These are phyloP conservation scores for Empidonax traillii DNA, from an alignment of 2,113 vertebrate species.

Conservation along the genomic window DNA sequence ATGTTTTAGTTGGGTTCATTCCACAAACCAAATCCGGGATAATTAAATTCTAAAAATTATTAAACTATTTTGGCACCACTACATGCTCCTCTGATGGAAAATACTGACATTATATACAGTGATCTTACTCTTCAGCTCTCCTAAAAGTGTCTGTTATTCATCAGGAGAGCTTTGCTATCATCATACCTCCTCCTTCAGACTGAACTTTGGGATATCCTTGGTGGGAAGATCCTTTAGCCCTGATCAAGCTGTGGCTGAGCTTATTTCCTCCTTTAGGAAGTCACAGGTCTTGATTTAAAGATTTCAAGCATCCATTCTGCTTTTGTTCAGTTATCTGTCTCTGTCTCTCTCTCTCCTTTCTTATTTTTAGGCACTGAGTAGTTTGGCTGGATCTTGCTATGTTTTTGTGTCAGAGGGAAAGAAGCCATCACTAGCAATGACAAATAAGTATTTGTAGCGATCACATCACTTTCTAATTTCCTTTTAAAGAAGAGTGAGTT, in stretches of 20 bases:
- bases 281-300: background rate
- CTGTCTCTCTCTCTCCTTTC: background rate
- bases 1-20: background rate
- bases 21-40: background rate
- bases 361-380: background rate
- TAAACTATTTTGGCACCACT: background rate
- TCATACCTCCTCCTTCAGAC: background rate
- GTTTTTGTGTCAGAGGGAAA: background rate
- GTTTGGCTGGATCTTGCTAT: background rate
- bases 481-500: background rate
- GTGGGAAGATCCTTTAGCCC: background rate
- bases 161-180: background rate
- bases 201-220: background rate
- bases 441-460: background rate
- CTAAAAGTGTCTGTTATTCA: background rate
- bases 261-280: background rate
- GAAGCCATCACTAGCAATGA: background rate
- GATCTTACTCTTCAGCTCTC: background rate
- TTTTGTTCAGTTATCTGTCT: background rate
- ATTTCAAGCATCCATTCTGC: background rate
- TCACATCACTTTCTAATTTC: background rate
- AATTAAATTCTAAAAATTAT: constrained; percentile 2
- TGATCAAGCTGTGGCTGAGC: background rate
- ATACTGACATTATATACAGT: background rate
- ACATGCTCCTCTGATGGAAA: background rate